A percentile compares a stretch with the other conserved stretches of the same genome.
These are phyloP conservation scores for Tragulus kanchil DNA, from an alignment of 2,113 vertebrate species.

Conservation along the genomic window DNA sequence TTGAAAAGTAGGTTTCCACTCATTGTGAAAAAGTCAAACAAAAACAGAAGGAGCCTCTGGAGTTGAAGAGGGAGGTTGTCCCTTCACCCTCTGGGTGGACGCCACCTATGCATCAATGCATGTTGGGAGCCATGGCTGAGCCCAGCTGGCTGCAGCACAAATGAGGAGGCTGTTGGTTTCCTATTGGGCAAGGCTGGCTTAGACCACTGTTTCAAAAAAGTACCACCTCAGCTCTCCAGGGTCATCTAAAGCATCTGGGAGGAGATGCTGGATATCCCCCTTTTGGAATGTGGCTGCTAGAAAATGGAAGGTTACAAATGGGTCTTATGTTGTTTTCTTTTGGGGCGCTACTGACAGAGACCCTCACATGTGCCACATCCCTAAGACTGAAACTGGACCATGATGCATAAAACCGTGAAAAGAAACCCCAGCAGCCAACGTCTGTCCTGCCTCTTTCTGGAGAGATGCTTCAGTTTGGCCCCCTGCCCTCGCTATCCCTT, in stretches of 20 bases:
- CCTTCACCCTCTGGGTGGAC: background rate
- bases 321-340: background rate
- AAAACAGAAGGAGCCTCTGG: background rate
- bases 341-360: background rate
- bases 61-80: background rate
- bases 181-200: background rate
- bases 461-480: background rate
- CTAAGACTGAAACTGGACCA: background rate
- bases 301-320: accelerated
- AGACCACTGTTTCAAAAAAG: accelerated
- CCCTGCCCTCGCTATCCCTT: accelerated
- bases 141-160: background rate
- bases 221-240: accelerated
- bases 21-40: background rate
- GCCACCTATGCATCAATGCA: background rate
- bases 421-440: background rate
- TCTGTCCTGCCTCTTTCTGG: background rate
- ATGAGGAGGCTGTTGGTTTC: background rate
- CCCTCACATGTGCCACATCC: background rate
- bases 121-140: background rate
- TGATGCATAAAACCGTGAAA: accelerated
- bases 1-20: background rate
- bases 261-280: background rate
- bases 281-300: background rate
- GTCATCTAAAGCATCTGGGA: background rate